Conservation (phyloP, 2,113 vertebrate genomes). For the Apeltes quadracus region DNA sequence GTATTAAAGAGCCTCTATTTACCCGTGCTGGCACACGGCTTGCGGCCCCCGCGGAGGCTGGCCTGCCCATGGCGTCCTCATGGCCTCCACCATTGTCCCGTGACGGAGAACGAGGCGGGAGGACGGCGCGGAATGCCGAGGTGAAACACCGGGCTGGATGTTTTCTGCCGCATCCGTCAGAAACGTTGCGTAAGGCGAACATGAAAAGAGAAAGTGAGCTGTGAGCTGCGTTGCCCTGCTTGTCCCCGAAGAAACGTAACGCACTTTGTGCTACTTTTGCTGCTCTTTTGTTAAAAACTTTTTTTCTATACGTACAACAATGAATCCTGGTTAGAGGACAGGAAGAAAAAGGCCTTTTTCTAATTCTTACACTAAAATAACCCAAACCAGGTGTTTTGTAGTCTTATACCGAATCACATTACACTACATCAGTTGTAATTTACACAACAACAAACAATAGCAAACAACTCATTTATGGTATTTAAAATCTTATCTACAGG, state of each 20-base stretch:
- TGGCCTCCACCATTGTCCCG: conserved; percentile 56
- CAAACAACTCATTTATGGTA: background rate
- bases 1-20: conserved; percentile 75
- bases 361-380: background rate
- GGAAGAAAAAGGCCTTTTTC: background rate
- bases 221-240: background rate
- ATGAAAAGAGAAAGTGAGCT: background rate
- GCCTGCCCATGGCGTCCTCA: conserved; percentile 52
- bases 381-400: background rate
- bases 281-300: background rate
- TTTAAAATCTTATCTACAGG: background rate
- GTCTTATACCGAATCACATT: background rate
- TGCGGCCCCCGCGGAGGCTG: conserved; percentile 53
- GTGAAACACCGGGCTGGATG: conserved; percentile 26
- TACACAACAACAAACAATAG: background rate
- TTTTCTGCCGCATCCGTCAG: conserved; percentile 32
- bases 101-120: conserved; percentile 36
- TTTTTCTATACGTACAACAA: no score
- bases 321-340: background rate
- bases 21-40: conserved; percentile 66
- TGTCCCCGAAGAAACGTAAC: background rate
- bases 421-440: background rate
- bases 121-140: conserved; percentile 48
- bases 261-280: background rate
- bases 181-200: conserved; percentile 1